Conservation (phyloP, 2,797 vertebrate genomes). For the Melopsittacus undulatus region DNA sequence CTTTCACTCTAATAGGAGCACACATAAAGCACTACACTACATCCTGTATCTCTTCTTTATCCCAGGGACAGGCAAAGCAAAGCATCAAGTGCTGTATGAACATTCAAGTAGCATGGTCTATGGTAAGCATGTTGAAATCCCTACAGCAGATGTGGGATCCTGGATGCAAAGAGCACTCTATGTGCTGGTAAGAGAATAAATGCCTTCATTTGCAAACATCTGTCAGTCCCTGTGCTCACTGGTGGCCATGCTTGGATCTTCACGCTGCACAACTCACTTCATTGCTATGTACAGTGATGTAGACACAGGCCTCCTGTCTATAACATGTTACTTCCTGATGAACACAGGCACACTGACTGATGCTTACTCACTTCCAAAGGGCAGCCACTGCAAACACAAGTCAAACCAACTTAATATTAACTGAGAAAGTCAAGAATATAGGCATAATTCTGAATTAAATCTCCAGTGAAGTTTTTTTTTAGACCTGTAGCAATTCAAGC, state of each 20-base stretch:
- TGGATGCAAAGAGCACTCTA: not conserved
- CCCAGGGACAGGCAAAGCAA: not conserved
- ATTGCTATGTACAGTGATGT: not conserved
- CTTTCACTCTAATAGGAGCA: not conserved
- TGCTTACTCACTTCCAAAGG: not conserved
- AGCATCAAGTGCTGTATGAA: not conserved
- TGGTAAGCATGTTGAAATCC: not conserved
- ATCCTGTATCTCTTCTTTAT: not conserved
- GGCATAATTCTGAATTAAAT: not conserved
- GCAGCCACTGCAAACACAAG: not conserved
- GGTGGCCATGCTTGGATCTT: not conserved
- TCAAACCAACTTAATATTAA: not conserved
- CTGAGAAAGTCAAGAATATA: not conserved
- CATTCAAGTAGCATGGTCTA: fast-evolving
- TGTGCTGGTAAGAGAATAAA: not conserved
- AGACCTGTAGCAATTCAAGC: not conserved
- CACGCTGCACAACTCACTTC: not conserved
- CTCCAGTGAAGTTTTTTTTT: not conserved
- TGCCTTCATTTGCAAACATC: not conserved
- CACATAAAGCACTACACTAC: not conserved
- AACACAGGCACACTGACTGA: fast-evolving
- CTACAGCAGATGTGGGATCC: not conserved
- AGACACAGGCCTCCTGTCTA: not conserved
- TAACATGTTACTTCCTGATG: not conserved
- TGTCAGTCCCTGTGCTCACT: not conserved